Evolutionary conservation across 2,797 vertebrate genomes (phyloP), one percentile per base, ranked within the genome.

Genomic region (Myotis myotis): DNA sequence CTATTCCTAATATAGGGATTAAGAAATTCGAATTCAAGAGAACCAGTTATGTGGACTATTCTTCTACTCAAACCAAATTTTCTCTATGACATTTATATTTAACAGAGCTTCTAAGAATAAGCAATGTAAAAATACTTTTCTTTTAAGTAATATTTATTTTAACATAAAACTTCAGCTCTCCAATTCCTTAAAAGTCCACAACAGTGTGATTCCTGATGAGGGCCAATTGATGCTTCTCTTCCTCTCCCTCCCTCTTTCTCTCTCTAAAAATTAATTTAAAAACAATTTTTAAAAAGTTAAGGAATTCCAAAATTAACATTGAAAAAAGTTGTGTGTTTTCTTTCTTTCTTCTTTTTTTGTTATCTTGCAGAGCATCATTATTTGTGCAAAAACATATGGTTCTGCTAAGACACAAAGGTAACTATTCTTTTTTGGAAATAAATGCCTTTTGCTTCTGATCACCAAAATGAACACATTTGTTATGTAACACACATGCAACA

Each of bases 21-120:
- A 89, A 93, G 28, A 96, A 92, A 86, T 93, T 25, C 89, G 30
- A 96, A 33, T 51, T 1, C 78, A 91, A 89, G 38, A 93, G 79
- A 81, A 75, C 22, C 4, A 88, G 30, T 70, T 30, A 15, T 64
- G 33, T 78, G 53, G 30, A 80, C 60, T 84, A 78, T 68, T 96
- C 28, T 87, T 91, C 44, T 71, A 92, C 15, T 72, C 57, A 92
- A 49, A 64, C 9, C 82, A 79, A 87, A 88, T 93, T 95, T 96
- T 89, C 28, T 75, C 20, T 23, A 20, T 28, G 49, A 87, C 70
- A 83, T 86, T 62, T 92, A 41, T 68, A 87, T 85, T 94, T 88
- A 68, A 9, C 19, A 72, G 68, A 55, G 9, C 7, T 84, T 89
- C 66, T 81, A 93, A 87, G 95, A 93, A 49, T 71, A 53, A 25